Percentiles rank a stretch among this genome's conserved stretches.
Conservation (phyloP, 35 echinoderm and acorn worm genomes). For the Heliocidaris tuberculata region DNA sequence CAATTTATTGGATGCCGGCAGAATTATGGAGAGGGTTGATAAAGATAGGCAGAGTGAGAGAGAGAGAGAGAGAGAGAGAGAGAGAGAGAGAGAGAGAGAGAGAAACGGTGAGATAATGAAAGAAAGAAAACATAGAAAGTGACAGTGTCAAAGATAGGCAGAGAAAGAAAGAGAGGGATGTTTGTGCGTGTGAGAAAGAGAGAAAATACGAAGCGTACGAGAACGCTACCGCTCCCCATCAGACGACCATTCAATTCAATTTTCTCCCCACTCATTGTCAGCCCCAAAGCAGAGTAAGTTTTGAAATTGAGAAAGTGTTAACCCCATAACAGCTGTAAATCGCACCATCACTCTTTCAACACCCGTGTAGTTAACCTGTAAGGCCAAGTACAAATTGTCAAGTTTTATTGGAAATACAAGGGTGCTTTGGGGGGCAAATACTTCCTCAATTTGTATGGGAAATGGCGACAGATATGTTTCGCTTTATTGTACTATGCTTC, state of each 20-base stretch:
- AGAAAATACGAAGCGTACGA: background rate
- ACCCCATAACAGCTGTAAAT: background rate
- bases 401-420: conserved; percentile 1
- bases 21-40: too few species aligned
- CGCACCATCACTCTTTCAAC: background rate
- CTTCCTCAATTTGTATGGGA: background rate
- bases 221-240: background rate
- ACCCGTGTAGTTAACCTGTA: background rate
- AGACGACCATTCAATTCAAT: background rate
- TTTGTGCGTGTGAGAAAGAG: background rate
- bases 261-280: background rate
- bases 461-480: background rate
- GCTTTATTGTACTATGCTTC: background rate
- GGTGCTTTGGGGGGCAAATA: background rate
- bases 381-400: background rate
- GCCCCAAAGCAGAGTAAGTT: background rate
- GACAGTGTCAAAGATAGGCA: too few species aligned
- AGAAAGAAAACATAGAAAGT: too few species aligned
- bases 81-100: background rate
- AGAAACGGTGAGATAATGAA: background rate
- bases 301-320: conserved; percentile 18
- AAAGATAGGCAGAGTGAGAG: background rate
- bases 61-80: background rate
- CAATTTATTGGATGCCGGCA: too few species aligned
- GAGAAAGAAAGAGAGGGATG: background rate